Evolutionary conservation across 92 coral and sea anemone genomes (phyloP).

Genomic region (Parazoanthus darwini): DNA sequence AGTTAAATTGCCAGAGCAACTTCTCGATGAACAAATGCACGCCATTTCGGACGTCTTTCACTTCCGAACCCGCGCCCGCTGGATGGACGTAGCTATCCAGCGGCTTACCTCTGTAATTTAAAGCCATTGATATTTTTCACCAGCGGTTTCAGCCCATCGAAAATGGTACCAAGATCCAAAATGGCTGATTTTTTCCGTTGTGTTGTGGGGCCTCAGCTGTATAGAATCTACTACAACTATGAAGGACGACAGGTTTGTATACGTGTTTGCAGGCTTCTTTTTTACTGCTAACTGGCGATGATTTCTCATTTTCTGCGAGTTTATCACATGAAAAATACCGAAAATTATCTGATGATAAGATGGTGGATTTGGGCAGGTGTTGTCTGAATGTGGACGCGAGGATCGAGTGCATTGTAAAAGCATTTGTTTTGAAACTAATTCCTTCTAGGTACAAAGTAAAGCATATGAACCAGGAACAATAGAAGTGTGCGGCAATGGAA

Average conservation of each 20-base stretch:
- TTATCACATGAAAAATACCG: not conserved
- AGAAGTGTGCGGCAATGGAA: constrained; percentile 83
- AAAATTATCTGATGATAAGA: too few species aligned
- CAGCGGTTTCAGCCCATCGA: constrained; percentile 40
- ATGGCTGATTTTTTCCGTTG: constrained; percentile 84
- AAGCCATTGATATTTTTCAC: not conserved
- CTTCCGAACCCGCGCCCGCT: constrained; percentile 24
- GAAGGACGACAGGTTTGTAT: constrained; percentile 73
- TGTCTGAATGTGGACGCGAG: not conserved
- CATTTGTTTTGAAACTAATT: not conserved
- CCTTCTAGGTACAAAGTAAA: constrained; percentile 51
- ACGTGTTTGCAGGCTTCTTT: not conserved
- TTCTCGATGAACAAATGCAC: constrained; percentile 22
- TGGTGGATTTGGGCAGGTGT: not conserved
- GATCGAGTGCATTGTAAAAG: not conserved
- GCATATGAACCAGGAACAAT: constrained; percentile 77
- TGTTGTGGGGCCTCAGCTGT: constrained; percentile 81
- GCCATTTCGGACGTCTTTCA: constrained; percentile 27
- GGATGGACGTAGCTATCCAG: not conserved
- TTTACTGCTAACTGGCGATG: not conserved
- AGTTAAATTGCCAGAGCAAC: constrained; percentile 5
- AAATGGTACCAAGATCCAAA: constrained; percentile 30
- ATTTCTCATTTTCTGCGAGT: not conserved
- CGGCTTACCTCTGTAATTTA: not conserved
- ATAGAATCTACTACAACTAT: constrained; percentile 61